phyloP scores from a whole-genome alignment of 2,797 vertebrate species.

The Catharus ustulatus region DNA sequence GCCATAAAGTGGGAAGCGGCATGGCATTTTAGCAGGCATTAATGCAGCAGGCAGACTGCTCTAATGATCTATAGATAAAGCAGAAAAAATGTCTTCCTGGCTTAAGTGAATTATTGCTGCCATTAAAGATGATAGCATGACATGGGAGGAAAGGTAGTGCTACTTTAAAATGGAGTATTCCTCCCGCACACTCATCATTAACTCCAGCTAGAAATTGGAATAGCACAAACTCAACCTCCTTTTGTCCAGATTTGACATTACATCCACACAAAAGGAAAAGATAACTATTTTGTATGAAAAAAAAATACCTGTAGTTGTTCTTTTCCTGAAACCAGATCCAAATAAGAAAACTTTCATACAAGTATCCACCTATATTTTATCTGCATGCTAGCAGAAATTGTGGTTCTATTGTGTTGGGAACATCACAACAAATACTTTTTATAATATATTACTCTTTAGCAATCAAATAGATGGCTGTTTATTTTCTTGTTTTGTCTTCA shows the following conservation, averaged over 20 bases:
- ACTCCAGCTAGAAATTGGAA: slow-evolving; percentile 12
- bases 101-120: slow-evolving; percentile 69
- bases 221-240: slow-evolving; percentile 25
- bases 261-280: neutral
- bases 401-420: neutral
- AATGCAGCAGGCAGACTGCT: slow-evolving; percentile 60
- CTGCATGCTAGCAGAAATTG: neutral
- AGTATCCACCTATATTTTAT: neutral
- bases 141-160: slow-evolving; percentile 62
- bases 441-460: neutral
- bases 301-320: neutral
- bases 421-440: neutral
- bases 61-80: slow-evolving; percentile 75
- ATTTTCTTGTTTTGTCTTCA: neutral
- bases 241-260: neutral
- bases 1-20: slow-evolving; percentile 54
- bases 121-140: slow-evolving; percentile 65
- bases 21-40: slow-evolving; percentile 63
- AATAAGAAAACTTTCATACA: neutral
- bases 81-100: slow-evolving; percentile 70
- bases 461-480: neutral
- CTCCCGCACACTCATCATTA: slow-evolving; percentile 23
- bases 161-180: slow-evolving; percentile 57
- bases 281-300: neutral
- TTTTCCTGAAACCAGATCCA: neutral